A percentile compares a stretch with the other conserved stretches of the same genome.
phyloP scores from a whole-genome alignment of 2,888 invertebrate genomes.

The Leptura quadrifasciata region DNA sequence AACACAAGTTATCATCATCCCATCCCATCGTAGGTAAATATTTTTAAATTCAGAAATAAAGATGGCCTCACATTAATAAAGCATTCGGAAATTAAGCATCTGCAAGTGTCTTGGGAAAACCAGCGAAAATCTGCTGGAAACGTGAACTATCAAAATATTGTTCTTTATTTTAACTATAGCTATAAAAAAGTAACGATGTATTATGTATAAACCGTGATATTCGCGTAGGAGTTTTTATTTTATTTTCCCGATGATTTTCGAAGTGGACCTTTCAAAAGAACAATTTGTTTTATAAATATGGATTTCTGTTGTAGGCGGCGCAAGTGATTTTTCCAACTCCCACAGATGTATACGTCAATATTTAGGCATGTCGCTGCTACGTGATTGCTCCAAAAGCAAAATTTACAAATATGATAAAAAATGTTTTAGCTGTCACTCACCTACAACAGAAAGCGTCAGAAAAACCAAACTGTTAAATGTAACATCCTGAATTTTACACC shows the following conservation, averaged over 20 bases:
- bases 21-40: slow-evolving; percentile 15
- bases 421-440: too few relatives aligned
- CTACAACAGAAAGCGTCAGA: too few relatives aligned
- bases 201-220: neutral
- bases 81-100: slow-evolving; percentile 39
- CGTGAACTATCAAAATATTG: too few relatives aligned
- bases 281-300: neutral
- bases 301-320: neutral
- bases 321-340: slow-evolving; percentile 10
- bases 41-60: slow-evolving; percentile 23
- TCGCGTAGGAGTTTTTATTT: neutral
- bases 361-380: neutral
- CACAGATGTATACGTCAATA: neutral
- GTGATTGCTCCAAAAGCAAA: neutral
- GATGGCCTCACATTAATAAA: slow-evolving; percentile 37
- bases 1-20: neutral
- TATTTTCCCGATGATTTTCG: neutral
- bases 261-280: neutral
- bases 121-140: too few relatives aligned
- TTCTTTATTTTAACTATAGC: too few relatives aligned
- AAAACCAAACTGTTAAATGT: too few relatives aligned
- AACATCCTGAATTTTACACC: too few relatives aligned
- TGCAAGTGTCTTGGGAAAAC: neutral
- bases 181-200: too few relatives aligned
- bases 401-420: too few relatives aligned